Conservation (phyloP, 1,140 invertebrate species). For the Magallana ariakensis region DNA sequence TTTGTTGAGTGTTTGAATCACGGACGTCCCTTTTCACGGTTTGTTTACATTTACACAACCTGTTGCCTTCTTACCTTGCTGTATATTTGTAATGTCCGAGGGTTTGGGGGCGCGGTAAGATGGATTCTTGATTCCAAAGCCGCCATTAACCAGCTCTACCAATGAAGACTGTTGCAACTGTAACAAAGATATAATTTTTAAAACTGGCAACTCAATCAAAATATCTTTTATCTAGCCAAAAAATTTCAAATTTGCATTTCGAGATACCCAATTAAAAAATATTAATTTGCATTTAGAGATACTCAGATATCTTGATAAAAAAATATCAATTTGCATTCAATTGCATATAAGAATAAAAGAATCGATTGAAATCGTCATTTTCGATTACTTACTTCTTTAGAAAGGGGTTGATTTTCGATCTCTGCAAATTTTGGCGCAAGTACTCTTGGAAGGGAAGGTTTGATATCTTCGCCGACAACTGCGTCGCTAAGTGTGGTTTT, state of each 20-base stretch:
- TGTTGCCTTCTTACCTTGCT: slow-evolving; percentile 47
- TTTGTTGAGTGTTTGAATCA: slow-evolving; percentile 1
- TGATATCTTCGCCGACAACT: background rate
- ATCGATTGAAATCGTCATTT: no score
- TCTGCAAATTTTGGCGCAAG: background rate
- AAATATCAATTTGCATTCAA: background rate
- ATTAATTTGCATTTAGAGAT: no score
- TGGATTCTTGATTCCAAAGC: slow-evolving; percentile 99
- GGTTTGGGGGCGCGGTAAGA: slow-evolving; percentile 82
- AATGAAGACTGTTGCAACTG: slow-evolving; percentile 46
- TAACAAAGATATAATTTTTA: slow-evolving; percentile 21
- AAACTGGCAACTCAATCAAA: no score
- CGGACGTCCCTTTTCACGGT: background rate
- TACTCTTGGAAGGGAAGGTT: background rate
- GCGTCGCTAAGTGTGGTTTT: background rate
- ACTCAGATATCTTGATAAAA: no score
- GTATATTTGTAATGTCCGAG: slow-evolving; percentile 55
- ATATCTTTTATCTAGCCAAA: no score
- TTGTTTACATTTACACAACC: background rate
- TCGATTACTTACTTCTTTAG: background rate
- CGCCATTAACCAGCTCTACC: slow-evolving; percentile 98
- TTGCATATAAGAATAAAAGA: no score
- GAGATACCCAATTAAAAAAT: no score
- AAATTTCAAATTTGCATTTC: no score
- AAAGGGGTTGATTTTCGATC: background rate